Evolutionary conservation across 2,113 vertebrate species (phyloP).

Genomic region (Astur gentilis): DNA sequence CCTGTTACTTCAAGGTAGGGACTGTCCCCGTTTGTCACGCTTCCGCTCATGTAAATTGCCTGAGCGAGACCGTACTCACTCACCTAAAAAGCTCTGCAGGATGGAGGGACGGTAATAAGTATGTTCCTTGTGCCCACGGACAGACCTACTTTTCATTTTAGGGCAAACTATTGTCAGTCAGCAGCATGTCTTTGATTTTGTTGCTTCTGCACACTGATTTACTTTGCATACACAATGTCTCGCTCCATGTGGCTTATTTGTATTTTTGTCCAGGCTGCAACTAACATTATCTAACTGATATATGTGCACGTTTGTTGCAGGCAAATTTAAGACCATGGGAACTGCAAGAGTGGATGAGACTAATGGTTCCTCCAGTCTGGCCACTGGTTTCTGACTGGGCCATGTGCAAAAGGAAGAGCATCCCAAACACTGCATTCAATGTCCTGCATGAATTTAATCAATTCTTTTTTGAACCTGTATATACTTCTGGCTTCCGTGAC

Average conservation of each 20-base stretch:
- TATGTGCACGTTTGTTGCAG: not conserved
- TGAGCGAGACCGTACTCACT: not conserved
- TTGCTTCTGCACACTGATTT: not conserved
- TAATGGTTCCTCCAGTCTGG: not conserved
- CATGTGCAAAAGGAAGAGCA: not conserved
- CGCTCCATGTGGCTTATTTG: not conserved
- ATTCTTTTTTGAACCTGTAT: not conserved
- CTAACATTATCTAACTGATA: not conserved
- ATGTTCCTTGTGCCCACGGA: not conserved
- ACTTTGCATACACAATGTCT: not conserved
- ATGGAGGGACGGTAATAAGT: not conserved
- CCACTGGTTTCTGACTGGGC: not conserved
- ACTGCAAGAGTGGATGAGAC: not conserved
- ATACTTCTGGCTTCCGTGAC: not conserved
- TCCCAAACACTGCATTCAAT: not conserved
- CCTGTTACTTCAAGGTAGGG: slow-evolving; percentile 70
- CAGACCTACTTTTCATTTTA: slow-evolving; percentile 41
- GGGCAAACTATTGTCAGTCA: not conserved
- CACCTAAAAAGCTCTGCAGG: not conserved
- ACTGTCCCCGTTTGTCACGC: slow-evolving; percentile 67
- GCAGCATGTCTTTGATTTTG: not conserved
- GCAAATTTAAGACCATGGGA: not conserved
- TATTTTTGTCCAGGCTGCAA: not conserved
- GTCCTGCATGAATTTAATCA: not conserved
- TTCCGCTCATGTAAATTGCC: slow-evolving; percentile 75